These are phyloP conservation scores for Orthosia gracilis DNA, from an alignment of 2,888 invertebrate species.

Conservation along the genomic window DNA sequence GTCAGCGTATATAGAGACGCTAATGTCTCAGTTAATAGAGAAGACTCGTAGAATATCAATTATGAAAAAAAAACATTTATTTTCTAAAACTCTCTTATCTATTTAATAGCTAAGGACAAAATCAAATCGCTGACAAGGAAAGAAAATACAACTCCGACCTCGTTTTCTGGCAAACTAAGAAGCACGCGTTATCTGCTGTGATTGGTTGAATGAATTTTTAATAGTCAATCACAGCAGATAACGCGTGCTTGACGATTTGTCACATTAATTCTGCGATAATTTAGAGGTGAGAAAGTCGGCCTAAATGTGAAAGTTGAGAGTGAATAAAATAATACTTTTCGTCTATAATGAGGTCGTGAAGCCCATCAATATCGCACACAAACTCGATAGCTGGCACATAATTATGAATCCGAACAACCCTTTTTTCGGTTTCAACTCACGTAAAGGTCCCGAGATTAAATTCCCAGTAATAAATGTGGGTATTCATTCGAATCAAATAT, in stretches of 20 bases:
- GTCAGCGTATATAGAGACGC: not conserved
- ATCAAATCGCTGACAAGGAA: slow-evolving; percentile 19
- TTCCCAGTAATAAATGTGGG: slow-evolving; percentile 77
- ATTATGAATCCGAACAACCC: slow-evolving; percentile 36
- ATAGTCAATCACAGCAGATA: too few relatives aligned
- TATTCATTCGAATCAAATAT: slow-evolving; percentile 75
- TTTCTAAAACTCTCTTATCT: too few relatives aligned
- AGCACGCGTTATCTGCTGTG: too few relatives aligned
- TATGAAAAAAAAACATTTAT: too few relatives aligned
- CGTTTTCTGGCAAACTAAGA: slow-evolving; percentile 3
- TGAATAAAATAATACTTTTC: slow-evolving; percentile 47
- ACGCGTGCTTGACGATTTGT: too few relatives aligned
- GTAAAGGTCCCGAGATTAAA: slow-evolving; percentile 78
- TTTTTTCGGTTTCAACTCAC: slow-evolving; percentile 74
- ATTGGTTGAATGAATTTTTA: too few relatives aligned
- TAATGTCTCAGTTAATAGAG: too few relatives aligned
- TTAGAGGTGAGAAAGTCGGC: too few relatives aligned
- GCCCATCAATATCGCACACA: slow-evolving; percentile 58
- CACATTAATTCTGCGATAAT: too few relatives aligned
- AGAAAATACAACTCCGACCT: slow-evolving; percentile 15
- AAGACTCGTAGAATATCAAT: too few relatives aligned
- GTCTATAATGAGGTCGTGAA: slow-evolving; percentile 41
- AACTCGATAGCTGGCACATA: slow-evolving; percentile 48
- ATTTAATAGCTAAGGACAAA: not conserved
- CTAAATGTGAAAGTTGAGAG: slow-evolving; percentile 45